Conservation (phyloP, 64 coral and sea anemone genomes). For the Porites australiensis region DNA sequence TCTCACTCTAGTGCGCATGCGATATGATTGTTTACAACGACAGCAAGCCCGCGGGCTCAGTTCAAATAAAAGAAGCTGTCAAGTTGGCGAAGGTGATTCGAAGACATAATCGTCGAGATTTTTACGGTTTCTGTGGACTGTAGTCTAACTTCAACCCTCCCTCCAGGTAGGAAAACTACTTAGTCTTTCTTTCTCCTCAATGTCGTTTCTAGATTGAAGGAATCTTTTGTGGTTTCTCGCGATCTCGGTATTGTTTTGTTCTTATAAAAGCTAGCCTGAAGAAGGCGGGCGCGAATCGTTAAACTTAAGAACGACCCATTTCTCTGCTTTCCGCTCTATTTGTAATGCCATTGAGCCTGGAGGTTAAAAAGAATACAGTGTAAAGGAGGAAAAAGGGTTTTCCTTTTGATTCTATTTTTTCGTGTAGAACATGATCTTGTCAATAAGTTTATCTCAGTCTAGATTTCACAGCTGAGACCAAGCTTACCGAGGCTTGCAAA, state of each 20-base stretch:
- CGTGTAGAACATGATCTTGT: background rate
- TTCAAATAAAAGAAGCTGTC: background rate
- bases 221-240: background rate
- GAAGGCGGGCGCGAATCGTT: background rate
- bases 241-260: background rate
- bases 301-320: background rate
- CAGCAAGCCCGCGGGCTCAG: constrained; percentile 17
- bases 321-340: background rate
- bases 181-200: background rate
- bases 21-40: background rate
- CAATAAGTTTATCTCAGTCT: background rate
- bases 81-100: constrained; percentile 5
- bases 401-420: constrained; percentile 20
- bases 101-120: background rate
- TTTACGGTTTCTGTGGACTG: background rate
- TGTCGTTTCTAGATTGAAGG: too few relatives aligned
- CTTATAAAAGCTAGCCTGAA: background rate
- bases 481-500: too few relatives aligned
- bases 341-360: background rate
- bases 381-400: background rate
- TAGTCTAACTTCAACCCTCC: background rate
- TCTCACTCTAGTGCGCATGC: constrained; percentile 1
- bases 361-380: background rate
- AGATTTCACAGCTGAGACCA: too few relatives aligned
- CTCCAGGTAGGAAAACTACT: constrained; percentile 3